phyloP scores from a whole-genome alignment of 2,113 vertebrate species.

The Rattus rattus region DNA sequence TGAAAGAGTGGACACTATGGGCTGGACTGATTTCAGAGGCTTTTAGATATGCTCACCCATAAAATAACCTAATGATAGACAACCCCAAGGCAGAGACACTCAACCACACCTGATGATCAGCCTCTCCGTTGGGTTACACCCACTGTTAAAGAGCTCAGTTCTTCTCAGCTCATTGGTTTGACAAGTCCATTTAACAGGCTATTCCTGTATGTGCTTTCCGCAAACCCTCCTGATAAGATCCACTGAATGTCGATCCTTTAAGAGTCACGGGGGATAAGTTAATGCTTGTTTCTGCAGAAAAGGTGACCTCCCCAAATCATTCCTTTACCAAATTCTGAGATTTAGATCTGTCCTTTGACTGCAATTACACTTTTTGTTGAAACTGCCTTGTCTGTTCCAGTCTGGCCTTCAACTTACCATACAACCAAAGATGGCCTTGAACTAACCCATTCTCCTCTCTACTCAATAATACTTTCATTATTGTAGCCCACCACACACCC shows the following conservation, averaged over 20 bases:
- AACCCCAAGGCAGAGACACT: background rate
- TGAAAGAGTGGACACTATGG: background rate
- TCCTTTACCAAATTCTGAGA: background rate
- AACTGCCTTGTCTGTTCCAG: background rate
- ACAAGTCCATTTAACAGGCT: background rate
- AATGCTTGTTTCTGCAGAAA: background rate
- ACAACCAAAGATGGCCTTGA: background rate
- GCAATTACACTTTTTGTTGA: background rate
- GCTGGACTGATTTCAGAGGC: background rate
- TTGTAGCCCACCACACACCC: accelerated
- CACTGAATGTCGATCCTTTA: background rate
- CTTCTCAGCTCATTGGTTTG: background rate
- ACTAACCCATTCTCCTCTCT: background rate
- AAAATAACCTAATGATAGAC: background rate
- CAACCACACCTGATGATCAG: accelerated
- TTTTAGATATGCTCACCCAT: background rate
- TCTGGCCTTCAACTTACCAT: background rate
- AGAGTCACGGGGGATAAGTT: background rate
- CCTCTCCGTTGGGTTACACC: accelerated
- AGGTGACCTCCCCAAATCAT: background rate
- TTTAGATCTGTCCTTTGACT: background rate
- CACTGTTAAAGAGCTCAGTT: background rate
- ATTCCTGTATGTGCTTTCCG: accelerated
- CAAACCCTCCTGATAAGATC: background rate
- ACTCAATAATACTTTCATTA: background rate